phyloP scores from a whole-genome alignment of 2,113 vertebrate species.

The Siphamia tubifer region DNA sequence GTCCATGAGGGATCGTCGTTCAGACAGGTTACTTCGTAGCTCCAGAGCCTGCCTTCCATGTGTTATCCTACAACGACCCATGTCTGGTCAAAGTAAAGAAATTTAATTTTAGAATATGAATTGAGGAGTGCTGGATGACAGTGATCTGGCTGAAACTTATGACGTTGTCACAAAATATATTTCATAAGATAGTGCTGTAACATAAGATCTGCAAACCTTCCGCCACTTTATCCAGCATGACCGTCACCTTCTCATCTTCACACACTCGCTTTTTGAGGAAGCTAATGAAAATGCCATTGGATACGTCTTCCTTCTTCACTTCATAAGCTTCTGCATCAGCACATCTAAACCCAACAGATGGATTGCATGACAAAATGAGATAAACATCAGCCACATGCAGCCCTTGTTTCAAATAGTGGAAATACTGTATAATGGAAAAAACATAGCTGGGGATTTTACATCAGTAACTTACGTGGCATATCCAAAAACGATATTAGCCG shows the following conservation, averaged over 20 bases:
- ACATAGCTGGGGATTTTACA: too few relatives aligned
- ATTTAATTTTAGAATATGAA: background rate
- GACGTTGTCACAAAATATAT: background rate
- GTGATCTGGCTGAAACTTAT: background rate
- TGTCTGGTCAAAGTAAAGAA: constrained; percentile 71
- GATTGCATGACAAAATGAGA: too few relatives aligned
- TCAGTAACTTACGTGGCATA: constrained; percentile 85
- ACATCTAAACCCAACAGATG: constrained; percentile 70
- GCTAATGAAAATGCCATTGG: constrained; percentile 86
- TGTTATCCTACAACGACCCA: constrained; percentile 84
- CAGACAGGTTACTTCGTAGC: constrained; percentile 87
- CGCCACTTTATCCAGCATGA: constrained; percentile 87
- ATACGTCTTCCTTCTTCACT: constrained; percentile 80
- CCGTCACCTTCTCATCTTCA: constrained; percentile 86
- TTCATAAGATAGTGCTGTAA: background rate
- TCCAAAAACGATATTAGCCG: constrained; percentile 88
- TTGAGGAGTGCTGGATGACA: background rate
- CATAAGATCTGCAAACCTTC: constrained; percentile 76
- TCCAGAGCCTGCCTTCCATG: constrained; percentile 87
- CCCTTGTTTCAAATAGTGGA: too few relatives aligned
- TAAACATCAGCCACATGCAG: too few relatives aligned
- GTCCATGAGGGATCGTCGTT: constrained; percentile 84
- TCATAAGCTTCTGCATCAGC: constrained; percentile 87
- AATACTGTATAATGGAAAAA: too few relatives aligned
- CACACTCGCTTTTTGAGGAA: constrained; percentile 85